A percentile compares a stretch with the other conserved stretches of the same genome.
Conservation (phyloP, 2,113 vertebrate species). For the Paradoxurus hermaphroditus region DNA sequence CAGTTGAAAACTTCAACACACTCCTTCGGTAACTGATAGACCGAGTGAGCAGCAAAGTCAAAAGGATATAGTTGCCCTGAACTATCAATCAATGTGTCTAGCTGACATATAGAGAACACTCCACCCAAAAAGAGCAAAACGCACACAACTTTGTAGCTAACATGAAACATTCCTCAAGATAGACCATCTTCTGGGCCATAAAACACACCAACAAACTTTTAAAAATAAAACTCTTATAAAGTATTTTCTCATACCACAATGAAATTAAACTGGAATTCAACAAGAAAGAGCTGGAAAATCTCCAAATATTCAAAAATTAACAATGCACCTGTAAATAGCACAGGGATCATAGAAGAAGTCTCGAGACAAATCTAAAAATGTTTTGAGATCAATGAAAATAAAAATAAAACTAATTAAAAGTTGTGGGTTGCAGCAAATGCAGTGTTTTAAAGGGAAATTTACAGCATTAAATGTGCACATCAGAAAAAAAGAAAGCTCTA, state of each 20-base stretch:
- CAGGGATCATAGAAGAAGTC: not conserved
- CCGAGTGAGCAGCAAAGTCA: not conserved
- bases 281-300: not conserved
- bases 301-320: not conserved
- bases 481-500: not conserved
- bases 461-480: not conserved
- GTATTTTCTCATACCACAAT: not conserved
- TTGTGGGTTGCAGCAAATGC: not conserved
- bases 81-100: not conserved
- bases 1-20: not conserved
- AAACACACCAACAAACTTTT: not conserved
- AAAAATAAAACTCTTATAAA: not conserved
- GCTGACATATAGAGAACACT: not conserved
- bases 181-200: not conserved
- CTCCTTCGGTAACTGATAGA: not conserved
- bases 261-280: not conserved
- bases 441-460: not conserved
- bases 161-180: not conserved
- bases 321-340: not conserved
- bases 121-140: not conserved
- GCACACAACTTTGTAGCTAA: not conserved
- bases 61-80: not conserved
- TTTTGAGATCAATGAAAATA: not conserved
- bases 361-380: not conserved
- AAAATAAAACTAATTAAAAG: not conserved